Base-by-base conservation (phyloP, 2,797 vertebrate species). In the Anas capensis region DNA sequence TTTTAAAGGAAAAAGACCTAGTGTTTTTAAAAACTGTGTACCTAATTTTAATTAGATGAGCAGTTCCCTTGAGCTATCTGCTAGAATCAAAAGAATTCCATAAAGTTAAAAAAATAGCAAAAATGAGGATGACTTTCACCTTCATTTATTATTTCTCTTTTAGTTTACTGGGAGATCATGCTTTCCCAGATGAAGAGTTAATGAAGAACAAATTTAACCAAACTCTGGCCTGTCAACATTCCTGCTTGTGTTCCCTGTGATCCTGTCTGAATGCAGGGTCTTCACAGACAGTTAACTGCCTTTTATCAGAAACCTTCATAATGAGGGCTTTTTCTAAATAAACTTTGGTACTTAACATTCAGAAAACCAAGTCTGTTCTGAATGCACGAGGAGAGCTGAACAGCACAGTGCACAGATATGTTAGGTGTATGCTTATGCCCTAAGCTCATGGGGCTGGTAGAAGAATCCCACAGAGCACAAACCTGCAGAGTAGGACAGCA, bases 271-370 rank as follows among this genome's bases (percentile, higher is more conserved):
- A 73, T 23, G 4, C 5, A 70, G 54, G 65, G 33, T 46, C 10
- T 88, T 40, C 54, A 66, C 12, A 73, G 42, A 31, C 3, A 76
- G 16, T 9, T 77, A 40, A 46, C 61, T 60, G 14, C 8, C 18
- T 92, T 81, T 83, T 73, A 38, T 70, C 38, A 92, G 57, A 93
- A 86, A 66, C 21, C 20, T 60, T 88, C 14, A 24, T 51, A 78
- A 68, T 73, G 27, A 24, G 4, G 14, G 4, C 7, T 83, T 86
- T 80, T 88, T 56, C 88, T 58, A 26, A n/a, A 29, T 66, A 34
- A 29, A n/a, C 24, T 68, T 17, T 57, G 24, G 57, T 33, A 84
- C 13, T 34, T n/a, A 42, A 13, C 3, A 21, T 71, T 70, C 38
- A 44, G 61, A 34, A 21, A 38, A 66, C 8, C 6, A 17, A 13